Conservation (phyloP, 1,140 invertebrate species). For the Bemisia tabaci region DNA sequence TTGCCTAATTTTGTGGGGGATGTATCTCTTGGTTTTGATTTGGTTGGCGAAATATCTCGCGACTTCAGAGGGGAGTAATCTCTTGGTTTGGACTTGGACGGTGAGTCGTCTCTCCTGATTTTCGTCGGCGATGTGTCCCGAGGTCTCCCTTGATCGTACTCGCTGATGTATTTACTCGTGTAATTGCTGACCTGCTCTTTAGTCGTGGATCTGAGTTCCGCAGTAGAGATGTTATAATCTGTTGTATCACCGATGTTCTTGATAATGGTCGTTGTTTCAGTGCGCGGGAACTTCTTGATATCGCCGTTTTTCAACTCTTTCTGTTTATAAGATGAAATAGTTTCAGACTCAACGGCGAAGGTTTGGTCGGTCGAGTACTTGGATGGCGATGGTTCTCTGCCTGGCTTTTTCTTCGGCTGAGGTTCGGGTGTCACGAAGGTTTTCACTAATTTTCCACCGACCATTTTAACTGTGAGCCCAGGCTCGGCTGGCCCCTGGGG, state of each 20-base stretch:
- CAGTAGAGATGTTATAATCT: background rate
- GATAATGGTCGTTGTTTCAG: background rate
- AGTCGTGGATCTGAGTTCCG: background rate
- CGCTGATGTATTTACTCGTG: background rate
- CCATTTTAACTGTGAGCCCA: conserved; percentile 14
- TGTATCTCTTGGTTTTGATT: background rate
- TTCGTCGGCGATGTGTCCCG: background rate
- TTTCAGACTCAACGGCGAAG: background rate
- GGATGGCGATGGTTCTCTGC: background rate
- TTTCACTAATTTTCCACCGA: conserved; percentile 18
- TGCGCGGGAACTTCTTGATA: background rate
- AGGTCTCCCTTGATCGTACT: background rate
- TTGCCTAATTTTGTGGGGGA: background rate
- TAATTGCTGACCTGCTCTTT: background rate
- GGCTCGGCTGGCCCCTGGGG: background rate
- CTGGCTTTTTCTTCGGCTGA: conserved; percentile 5
- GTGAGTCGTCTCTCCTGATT: background rate
- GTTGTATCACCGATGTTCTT: conserved; percentile 1
- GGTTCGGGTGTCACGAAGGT: conserved; percentile 4
- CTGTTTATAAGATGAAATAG: background rate
- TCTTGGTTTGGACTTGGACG: background rate
- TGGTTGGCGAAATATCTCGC: background rate
- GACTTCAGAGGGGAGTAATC: background rate
- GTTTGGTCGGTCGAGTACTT: background rate
- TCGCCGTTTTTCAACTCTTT: background rate